phyloP scores from a whole-genome alignment of 2,113 vertebrate species.

The Eretmochelys imbricata region DNA sequence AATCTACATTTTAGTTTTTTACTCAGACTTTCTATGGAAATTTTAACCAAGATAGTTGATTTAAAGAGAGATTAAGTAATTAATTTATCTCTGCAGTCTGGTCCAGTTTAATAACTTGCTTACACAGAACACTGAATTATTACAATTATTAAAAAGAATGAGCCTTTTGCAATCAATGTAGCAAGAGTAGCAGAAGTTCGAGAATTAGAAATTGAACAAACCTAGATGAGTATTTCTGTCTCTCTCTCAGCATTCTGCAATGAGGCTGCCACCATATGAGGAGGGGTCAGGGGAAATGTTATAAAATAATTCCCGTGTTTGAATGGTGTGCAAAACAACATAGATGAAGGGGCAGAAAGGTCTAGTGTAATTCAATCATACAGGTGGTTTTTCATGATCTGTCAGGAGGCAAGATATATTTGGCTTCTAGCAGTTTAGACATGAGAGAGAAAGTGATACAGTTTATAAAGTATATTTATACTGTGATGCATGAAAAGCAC shows the following conservation, averaged over 20 bases:
- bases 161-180: background rate
- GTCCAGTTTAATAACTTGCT: accelerated
- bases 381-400: background rate
- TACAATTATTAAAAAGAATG: background rate
- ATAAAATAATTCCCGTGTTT: background rate
- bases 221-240: background rate
- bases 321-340: background rate
- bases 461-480: background rate
- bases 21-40: background rate
- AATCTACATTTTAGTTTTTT: background rate
- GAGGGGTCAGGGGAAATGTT: background rate
- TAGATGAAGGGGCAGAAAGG: background rate
- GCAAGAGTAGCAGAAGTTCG: background rate
- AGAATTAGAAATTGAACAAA: background rate
- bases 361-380: background rate
- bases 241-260: background rate
- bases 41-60: accelerated
- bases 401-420: background rate
- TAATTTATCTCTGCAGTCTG: accelerated
- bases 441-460: background rate
- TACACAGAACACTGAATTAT: accelerated
- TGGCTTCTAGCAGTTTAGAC: background rate
- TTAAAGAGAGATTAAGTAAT: background rate
- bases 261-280: background rate
- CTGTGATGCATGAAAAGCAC: background rate